Percentiles rank a stretch among this genome's conserved stretches.
Conservation (phyloP, 2,888 invertebrate genomes). For the Ormyrus rosae region DNA sequence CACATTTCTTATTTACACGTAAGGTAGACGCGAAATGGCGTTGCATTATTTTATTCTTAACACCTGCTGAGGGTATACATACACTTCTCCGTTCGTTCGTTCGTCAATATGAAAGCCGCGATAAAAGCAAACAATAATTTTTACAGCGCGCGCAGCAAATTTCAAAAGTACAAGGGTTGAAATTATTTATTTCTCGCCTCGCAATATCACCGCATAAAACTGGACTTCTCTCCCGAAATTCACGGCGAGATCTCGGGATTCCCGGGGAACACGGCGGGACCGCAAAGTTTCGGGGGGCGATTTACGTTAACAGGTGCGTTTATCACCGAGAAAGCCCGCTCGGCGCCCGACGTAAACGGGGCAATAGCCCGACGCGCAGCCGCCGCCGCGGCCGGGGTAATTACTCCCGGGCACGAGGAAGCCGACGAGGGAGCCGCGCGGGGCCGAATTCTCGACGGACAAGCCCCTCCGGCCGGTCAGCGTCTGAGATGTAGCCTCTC, state of each 20-base stretch:
- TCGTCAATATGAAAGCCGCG: no score
- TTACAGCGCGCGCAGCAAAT: no score
- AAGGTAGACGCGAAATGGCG: no score
- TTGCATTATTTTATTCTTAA: no score
- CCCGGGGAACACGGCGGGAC: not conserved
- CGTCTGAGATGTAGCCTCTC: conserved; percentile 63
- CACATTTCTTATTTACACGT: no score
- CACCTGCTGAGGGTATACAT: no score
- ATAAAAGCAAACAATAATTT: no score
- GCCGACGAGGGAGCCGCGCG: conserved; percentile 14
- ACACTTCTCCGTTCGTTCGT: no score
- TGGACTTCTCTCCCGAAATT: not conserved
- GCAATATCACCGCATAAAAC: no score
- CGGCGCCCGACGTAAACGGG: conserved; percentile 44
- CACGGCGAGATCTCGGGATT: not conserved
- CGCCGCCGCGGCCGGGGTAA: conserved; percentile 13
- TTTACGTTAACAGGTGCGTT: conserved; percentile 49
- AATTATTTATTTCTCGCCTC: no score
- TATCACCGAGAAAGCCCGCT: conserved; percentile 12
- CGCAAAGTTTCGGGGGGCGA: conserved; percentile 3
- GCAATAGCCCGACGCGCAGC: conserved; percentile 29
- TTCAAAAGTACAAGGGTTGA: no score
- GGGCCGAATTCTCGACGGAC: conserved; percentile 4
- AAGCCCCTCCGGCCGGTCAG: not conserved
- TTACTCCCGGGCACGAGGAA: conserved; percentile 47